These are phyloP conservation scores for Ovibos moschatus DNA, from an alignment of 2,113 vertebrate species.

Conservation along the genomic window DNA sequence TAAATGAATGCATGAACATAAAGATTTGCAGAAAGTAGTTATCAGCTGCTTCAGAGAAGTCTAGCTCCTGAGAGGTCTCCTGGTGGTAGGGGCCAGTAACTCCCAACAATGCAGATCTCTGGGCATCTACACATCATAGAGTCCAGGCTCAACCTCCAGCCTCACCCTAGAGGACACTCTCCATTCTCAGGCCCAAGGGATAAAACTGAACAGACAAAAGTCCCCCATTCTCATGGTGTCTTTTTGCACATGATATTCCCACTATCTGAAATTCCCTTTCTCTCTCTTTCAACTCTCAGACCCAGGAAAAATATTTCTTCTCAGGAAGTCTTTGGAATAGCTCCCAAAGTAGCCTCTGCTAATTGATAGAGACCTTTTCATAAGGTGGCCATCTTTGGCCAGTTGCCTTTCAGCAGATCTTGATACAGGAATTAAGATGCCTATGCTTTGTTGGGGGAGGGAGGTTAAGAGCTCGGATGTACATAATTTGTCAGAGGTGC, in stretches of 20 bases:
- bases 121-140: not conserved
- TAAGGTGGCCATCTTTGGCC: not conserved
- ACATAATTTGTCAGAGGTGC: not conserved
- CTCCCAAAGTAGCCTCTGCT: not conserved
- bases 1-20: not conserved
- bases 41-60: not conserved
- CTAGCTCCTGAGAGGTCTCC: not conserved
- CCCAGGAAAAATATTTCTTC: not conserved
- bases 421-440: not conserved
- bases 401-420: not conserved
- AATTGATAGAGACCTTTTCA: not conserved
- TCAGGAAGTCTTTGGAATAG: not conserved
- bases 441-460: not conserved
- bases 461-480: not conserved
- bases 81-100: not conserved
- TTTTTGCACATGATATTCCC: not conserved
- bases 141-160: not conserved
- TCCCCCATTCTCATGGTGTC: not conserved
- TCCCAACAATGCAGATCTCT: not conserved
- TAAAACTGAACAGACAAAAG: not conserved
- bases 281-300: not conserved
- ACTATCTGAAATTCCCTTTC: not conserved
- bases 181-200: not conserved
- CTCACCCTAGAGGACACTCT: not conserved
- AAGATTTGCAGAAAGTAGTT: not conserved